Evolutionary conservation across 2,888 invertebrate species (phyloP).

Genomic region (Pharmacophagus antenor): DNA sequence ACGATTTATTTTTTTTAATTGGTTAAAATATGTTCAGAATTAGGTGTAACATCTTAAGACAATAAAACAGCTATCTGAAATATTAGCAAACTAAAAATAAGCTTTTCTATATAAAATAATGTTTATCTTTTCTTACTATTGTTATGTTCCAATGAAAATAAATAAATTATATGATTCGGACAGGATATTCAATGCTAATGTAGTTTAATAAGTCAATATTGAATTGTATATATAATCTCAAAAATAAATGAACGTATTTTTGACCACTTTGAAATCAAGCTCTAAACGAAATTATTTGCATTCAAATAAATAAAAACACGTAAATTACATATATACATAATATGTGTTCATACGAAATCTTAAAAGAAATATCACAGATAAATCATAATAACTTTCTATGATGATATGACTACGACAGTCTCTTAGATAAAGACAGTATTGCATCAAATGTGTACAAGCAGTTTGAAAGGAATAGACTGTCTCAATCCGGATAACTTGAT

Average conservation of each 20-base stretch:
- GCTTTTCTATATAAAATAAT: constrained; percentile 3
- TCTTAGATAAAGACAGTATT: constrained; percentile 45
- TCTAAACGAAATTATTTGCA: constrained; percentile 6
- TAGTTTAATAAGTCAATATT: no score
- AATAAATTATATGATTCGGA: not conserved
- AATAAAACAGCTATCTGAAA: constrained; percentile 18
- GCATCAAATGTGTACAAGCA: constrained; percentile 41
- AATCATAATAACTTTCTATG: constrained; percentile 49
- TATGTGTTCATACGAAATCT: constrained; percentile 24
- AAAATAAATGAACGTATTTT: constrained; percentile 21
- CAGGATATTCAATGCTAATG: not conserved
- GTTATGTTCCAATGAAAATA: not conserved
- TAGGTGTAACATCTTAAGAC: not conserved
- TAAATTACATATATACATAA: constrained; percentile 8
- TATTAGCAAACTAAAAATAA: constrained; percentile 5
- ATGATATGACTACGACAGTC: constrained; percentile 63
- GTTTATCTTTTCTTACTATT: not conserved
- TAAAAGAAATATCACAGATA: constrained; percentile 72
- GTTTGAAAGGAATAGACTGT: constrained; percentile 6
- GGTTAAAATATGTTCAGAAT: not conserved
- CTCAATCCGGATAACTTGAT: constrained; percentile 36
- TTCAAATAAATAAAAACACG: constrained; percentile 11
- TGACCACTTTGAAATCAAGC: constrained; percentile 10
- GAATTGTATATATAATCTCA: not conserved
- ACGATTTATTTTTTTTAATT: not conserved